These are phyloP conservation scores for Cephonodes hylas DNA, from an alignment of 2,888 invertebrate species.

Conservation along the genomic window DNA sequence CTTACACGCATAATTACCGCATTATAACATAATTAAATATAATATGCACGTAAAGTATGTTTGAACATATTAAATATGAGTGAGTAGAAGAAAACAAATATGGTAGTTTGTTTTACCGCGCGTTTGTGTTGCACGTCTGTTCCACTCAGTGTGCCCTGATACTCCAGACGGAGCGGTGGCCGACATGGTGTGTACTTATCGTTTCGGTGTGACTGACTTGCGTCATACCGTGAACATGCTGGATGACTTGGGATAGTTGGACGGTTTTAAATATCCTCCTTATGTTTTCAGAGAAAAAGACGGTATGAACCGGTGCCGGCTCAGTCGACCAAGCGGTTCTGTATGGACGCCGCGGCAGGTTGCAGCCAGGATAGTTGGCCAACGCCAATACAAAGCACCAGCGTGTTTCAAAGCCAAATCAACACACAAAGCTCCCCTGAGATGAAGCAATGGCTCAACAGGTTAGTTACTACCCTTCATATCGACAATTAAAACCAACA, in stretches of 20 bases:
- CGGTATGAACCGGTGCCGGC: conserved; percentile 59
- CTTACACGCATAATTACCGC: no score
- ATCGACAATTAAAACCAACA: no score
- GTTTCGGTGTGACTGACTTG: neutral
- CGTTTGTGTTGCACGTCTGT: neutral
- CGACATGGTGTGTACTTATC: conserved; percentile 15
- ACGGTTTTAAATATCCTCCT: neutral
- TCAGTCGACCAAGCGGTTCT: conserved; percentile 64
- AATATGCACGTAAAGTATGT: no score
- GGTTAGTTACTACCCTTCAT: no score
- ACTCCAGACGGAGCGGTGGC: neutral
- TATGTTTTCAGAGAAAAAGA: conserved; percentile 58
- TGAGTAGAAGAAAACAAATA: no score
- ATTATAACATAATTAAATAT: no score
- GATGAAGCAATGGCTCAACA: conserved; percentile 64
- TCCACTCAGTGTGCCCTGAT: neutral
- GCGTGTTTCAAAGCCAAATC: conserved; percentile 21
- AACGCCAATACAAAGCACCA: conserved; percentile 32
- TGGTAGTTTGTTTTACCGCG: neutral
- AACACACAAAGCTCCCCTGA: conserved; percentile 53
- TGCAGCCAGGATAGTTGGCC: conserved; percentile 35
- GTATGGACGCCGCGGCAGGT: conserved; percentile 51
- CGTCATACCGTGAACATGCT: neutral
- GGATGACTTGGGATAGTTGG: neutral
- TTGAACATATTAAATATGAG: no score